Percentiles rank a stretch among this genome's conserved stretches.
Conservation (phyloP, 2,888 invertebrate species). For the Acanthopleura granulata region DNA sequence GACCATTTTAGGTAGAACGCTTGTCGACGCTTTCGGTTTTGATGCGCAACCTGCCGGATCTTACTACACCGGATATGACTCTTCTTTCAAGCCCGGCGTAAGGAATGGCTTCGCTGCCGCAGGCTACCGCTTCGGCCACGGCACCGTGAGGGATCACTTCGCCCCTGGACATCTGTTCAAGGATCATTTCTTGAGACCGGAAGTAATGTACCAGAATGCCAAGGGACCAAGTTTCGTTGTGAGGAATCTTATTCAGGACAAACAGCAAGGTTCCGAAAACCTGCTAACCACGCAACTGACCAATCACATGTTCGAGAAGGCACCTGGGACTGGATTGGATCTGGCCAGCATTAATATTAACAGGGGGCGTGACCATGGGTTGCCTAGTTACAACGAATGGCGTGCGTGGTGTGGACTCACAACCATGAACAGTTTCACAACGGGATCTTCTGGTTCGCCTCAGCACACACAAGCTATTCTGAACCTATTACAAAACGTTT, state of each 20-base stretch:
- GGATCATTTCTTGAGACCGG: slow-evolving; percentile 17
- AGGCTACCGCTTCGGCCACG: slow-evolving; percentile 8
- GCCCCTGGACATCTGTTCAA: background rate
- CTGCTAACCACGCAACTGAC: slow-evolving; percentile 13
- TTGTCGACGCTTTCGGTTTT: slow-evolving; percentile 1
- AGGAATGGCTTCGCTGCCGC: slow-evolving; percentile 12
- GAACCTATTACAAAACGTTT: background rate
- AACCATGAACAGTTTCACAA: background rate
- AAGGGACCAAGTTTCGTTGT: background rate
- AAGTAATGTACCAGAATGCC: background rate
- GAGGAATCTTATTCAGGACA: background rate
- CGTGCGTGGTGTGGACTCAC: background rate
- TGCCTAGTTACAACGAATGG: slow-evolving; percentile 16
- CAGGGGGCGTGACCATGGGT: slow-evolving; percentile 23
- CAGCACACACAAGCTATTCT: background rate
- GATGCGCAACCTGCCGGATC: background rate
- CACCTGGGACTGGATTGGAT: slow-evolving; percentile 17
- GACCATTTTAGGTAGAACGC: slow-evolving; percentile 76
- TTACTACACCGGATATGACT: background rate
- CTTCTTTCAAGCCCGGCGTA: background rate
- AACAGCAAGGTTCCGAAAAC: background rate
- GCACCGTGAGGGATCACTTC: slow-evolving; percentile 14
- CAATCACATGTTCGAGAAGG: slow-evolving; percentile 19
- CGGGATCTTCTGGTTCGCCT: background rate
- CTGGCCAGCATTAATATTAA: slow-evolving; percentile 21